These are phyloP conservation scores for Pristiophorus japonicus DNA, from an alignment of 2,113 vertebrate genomes.

Conservation along the genomic window DNA sequence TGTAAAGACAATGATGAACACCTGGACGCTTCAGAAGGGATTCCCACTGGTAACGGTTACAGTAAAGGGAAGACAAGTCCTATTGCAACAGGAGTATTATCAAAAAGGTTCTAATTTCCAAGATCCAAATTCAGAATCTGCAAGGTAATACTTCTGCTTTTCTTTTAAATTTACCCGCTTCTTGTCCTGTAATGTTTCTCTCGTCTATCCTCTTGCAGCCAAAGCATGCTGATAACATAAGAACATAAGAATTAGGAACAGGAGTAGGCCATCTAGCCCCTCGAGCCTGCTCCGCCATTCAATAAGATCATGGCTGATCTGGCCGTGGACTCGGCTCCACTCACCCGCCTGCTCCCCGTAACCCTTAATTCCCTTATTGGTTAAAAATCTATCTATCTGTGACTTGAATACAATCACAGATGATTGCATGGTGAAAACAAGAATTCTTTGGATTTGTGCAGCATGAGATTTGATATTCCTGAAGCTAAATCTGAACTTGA, in stretches of 20 bases:
- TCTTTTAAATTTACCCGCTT: not conserved
- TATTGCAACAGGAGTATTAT: slow-evolving; percentile 71
- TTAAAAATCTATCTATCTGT: too few species aligned
- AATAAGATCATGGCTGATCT: too few species aligned
- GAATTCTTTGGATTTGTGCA: not conserved
- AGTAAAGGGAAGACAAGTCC: slow-evolving; percentile 64
- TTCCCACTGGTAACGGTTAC: slow-evolving; percentile 76
- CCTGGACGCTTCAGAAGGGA: slow-evolving; percentile 83
- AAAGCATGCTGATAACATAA: not conserved
- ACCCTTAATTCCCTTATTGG: too few species aligned
- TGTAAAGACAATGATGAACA: slow-evolving; percentile 76
- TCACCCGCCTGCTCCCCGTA: too few species aligned
- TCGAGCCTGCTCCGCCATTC: too few species aligned
- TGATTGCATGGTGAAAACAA: too few species aligned
- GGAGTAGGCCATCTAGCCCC: too few species aligned
- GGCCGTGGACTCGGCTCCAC: too few species aligned
- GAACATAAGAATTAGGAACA: too few species aligned
- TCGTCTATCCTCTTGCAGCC: not conserved
- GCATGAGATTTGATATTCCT: not conserved
- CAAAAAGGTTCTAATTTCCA: slow-evolving; percentile 52
- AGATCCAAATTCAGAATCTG: slow-evolving; percentile 44
- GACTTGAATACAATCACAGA: too few species aligned
- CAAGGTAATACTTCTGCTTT: slow-evolving; percentile 56
- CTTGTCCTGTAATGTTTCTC: not conserved
- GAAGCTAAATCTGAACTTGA: not conserved